Base-by-base conservation (phyloP, 2,113 vertebrate genomes). In the Myotis brandtii region DNA sequence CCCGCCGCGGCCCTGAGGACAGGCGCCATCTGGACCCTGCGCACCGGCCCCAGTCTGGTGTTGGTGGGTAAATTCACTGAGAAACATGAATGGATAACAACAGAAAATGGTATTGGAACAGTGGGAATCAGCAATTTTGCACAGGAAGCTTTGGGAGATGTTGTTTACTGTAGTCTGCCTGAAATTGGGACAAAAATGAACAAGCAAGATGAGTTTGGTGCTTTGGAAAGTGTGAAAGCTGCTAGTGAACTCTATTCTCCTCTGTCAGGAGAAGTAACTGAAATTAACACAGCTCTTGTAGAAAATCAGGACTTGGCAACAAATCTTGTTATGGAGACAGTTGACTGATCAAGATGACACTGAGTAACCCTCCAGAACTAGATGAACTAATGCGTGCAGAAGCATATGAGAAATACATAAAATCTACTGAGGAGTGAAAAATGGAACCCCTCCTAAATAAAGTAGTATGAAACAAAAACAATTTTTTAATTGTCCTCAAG, bases 401-500 rank as follows among this genome's bases (percentile, higher is more conserved):
- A 62, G 10, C 59, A 27, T 11, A 62, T 27, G 59, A 62, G 59
- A 27, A 46, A 46, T 46, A 73, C 40, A 46, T 46, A 16, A 73
- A 73, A 27, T 46, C 72, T 73, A 46, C 8, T 76, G 73, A 48
- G 43, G 40, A 17, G 43, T 48, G 23, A 62, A 76, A 75, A 76
- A 48, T 76, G 43, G 73, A 76, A 16, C 8, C 9, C 7, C 40
- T 13, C 16, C 43, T 10, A 48, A 27, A 48, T 48, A 76, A 48
- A 76, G 43, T 48, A 76, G 43, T 32, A 48, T 76, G 43, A 76
- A 43, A 27, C 11, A 46, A 40, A 54, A 56, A 59, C 21, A 62
- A 62, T 86, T 95, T 83, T 89, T 48, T 75, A 89, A 32, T 86
- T 67, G 17, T 85, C 56, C 86, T 89, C 80, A 46, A n/a, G 69